A percentile compares a stretch with the other conserved stretches of the same genome.
Conservation (phyloP, 30 jellyfish, hydroid and myxozoan species). For the Hydra vulgaris region DNA sequence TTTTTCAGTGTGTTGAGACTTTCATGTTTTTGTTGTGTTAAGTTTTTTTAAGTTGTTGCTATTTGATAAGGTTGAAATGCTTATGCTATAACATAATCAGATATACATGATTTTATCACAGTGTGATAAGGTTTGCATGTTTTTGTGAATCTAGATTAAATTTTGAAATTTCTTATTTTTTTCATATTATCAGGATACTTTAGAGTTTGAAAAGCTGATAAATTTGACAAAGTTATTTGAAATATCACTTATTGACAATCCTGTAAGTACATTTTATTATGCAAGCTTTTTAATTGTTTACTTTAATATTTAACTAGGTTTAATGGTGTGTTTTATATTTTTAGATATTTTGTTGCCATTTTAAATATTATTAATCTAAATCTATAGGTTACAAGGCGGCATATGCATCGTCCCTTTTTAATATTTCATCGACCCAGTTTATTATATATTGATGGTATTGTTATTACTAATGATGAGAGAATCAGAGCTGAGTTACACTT, state of each 20-base stretch:
- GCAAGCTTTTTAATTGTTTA: neutral
- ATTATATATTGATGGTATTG: slow-evolving; percentile 77
- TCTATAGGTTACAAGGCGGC: slow-evolving; percentile 71
- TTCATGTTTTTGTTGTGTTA: too few species aligned
- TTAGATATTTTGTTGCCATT: neutral
- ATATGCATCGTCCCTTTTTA: slow-evolving; percentile 78
- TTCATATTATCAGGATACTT: slow-evolving; percentile 30
- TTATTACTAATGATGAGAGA: slow-evolving; percentile 84
- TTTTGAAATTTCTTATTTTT: neutral
- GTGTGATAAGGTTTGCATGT: neutral
- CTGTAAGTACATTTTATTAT: slow-evolving; percentile 46
- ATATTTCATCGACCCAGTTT: slow-evolving; percentile 78
- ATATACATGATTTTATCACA: neutral
- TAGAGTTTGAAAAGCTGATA: slow-evolving; percentile 58
- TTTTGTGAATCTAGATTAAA: neutral
- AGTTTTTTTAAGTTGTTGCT: too few species aligned
- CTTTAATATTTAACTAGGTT: neutral
- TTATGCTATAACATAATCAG: too few species aligned
- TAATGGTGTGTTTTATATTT: neutral
- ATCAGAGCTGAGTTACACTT: slow-evolving; percentile 84
- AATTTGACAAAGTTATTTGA: slow-evolving; percentile 44
- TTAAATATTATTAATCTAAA: neutral
- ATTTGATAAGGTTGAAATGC: too few species aligned
- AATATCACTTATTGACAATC: slow-evolving; percentile 62
- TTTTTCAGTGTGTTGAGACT: too few species aligned